phyloP scores from a whole-genome alignment of 2,888 invertebrate species.

The Baronia brevicornis region DNA sequence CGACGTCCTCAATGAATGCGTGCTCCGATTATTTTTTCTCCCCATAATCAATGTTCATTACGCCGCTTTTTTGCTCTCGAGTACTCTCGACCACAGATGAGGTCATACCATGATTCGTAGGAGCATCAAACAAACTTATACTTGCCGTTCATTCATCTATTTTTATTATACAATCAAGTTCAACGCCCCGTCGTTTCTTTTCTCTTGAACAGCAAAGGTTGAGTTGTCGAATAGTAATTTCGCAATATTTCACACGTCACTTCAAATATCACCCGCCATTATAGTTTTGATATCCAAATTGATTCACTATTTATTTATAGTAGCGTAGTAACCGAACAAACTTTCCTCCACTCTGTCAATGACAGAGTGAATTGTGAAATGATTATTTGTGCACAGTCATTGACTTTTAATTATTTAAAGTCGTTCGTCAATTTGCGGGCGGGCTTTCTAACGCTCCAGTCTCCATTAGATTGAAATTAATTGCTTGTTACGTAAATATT shows the following conservation, averaged over 20 bases:
- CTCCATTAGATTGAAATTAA: constrained; percentile 13
- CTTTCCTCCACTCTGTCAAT: constrained; percentile 23
- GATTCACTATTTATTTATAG: constrained; percentile 24
- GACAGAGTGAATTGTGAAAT: constrained; percentile 25
- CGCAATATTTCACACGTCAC: constrained; percentile 27
- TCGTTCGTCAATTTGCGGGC: constrained; percentile 35
- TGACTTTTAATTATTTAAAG: constrained; percentile 38
- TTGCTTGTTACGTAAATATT: constrained; percentile 15
- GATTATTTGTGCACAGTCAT: constrained; percentile 32
- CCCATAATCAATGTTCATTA: constrained; percentile 32
- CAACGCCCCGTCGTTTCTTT: constrained; percentile 7
- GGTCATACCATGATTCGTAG: constrained; percentile 31
- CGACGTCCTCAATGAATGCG: constrained; percentile 23
- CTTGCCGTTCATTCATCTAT: constrained; percentile 20
- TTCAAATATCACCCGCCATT: constrained; percentile 23
- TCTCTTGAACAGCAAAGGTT: constrained; percentile 12
- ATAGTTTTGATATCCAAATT: constrained; percentile 20
- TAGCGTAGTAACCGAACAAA: constrained; percentile 20
- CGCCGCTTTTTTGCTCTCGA: constrained; percentile 29
- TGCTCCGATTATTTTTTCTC: constrained; percentile 30
- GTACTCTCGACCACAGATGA: constrained; percentile 28
- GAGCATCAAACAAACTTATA: constrained; percentile 19
- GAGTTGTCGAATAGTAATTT: constrained; percentile 21
- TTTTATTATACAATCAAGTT: constrained; percentile 9
- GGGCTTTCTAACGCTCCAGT: constrained; percentile 37